Percentiles rank a stretch among this genome's conserved stretches.
Evolutionary conservation across 1,140 invertebrate species (phyloP).

Genomic region (Eurosta solidaginis): DNA sequence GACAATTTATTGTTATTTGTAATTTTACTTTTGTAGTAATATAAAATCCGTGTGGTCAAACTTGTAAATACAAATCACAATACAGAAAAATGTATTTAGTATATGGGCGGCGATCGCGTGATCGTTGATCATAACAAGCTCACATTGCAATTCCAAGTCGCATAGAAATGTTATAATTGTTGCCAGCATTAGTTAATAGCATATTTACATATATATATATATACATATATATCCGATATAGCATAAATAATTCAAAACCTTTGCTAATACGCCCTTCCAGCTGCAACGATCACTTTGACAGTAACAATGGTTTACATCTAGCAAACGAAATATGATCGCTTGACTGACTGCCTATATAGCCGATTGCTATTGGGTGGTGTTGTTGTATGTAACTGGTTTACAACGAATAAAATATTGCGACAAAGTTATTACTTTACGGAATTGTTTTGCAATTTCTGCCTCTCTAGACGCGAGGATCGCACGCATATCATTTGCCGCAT

Average conservation of each 20-base stretch:
- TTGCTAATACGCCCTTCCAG: neutral
- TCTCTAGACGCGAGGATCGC: neutral
- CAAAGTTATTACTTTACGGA: neutral
- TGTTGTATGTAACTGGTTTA: neutral
- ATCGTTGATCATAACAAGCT: neutral
- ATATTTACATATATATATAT: no score
- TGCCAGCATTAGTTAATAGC: neutral
- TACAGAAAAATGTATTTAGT: neutral
- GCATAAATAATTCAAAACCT: neutral
- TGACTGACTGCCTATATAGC: neutral
- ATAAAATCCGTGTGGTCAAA: neutral
- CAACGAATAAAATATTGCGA: neutral
- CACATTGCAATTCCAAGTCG: neutral
- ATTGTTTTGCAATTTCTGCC: neutral
- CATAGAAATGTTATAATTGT: neutral
- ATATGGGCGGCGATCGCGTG: neutral
- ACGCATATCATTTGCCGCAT: neutral
- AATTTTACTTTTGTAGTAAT: neutral
- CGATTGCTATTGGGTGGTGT: neutral
- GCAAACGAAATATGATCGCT: neutral
- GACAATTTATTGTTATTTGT: neutral
- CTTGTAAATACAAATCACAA: neutral
- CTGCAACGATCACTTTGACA: neutral
- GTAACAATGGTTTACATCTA: constrained; percentile 3
- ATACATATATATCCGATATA: no score